Base-by-base conservation (phyloP, 2,113 vertebrate genomes). In the Equus przewalskii region DNA sequence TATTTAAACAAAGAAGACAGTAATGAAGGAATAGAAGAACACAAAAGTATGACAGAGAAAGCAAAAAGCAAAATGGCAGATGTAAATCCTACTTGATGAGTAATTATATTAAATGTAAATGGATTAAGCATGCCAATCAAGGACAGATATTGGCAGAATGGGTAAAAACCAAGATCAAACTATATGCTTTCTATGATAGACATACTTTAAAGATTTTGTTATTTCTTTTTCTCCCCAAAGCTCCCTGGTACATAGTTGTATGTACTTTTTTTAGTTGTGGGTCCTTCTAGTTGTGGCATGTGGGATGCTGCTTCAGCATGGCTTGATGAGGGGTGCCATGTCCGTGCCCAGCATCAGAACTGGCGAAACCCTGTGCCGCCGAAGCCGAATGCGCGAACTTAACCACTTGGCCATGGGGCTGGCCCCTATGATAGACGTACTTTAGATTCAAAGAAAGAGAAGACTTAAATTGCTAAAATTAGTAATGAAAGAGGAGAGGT, bases 1-100 rank as follows among this genome's bases (percentile, higher is more conserved):
- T 89, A 14, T 44, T 83, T 88, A 94, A 93, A 73, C n/a, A 69
- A 94, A 95, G 58, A 94, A 89, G 21, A 30, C 67, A 62, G 14
- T 62, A 70, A 69, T 64, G 24, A 28, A 83, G 36, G 36, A 91
- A 73, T 60, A 60, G 41, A 70, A 30, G 56, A 75, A 93, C 30
- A 91, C 83, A 78, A 78, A 72, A 70, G 41, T 56, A 36, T 9
- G 19, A 51, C 33, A 64, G 18, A 56, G 11, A 81, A 81, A 62
- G 69, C 19, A 65, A 78, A 90, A 90, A 62, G 14, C 56, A 91
- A 79, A 86, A 72, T 54, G 36, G 22, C 6, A 73, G 18, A 72
- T 36, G 7, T 60, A 92, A 84, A 88, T 94, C 36, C 28, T 79
- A 21, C 10, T 51, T 79, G 22, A 75, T 21, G 65, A 51, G 6